Conservation (phyloP, 2,888 invertebrate species). For the Eilema griseolum region DNA sequence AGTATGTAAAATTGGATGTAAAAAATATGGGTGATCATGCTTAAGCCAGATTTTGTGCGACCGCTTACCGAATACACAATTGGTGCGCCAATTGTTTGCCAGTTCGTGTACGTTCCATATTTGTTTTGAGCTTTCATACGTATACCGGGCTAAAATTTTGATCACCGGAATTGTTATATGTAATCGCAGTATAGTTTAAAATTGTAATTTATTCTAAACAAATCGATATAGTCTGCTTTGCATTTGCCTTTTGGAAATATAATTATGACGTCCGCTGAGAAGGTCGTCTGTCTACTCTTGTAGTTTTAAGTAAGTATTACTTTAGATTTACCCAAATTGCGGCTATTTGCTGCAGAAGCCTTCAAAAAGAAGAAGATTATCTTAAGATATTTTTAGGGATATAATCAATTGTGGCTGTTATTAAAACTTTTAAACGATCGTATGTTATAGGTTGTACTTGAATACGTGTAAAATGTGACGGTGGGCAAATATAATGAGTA, state of each 20-base stretch:
- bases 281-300: background rate
- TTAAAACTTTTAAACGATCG: no score
- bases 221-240: slow-evolving; percentile 71
- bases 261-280: slow-evolving; percentile 1
- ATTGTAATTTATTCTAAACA: slow-evolving; percentile 76
- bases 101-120: slow-evolving; percentile 35
- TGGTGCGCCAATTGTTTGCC: slow-evolving; percentile 65
- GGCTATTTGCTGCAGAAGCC: no score
- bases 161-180: slow-evolving; percentile 67
- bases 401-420: background rate
- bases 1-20: no score
- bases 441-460: no score
- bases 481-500: no score
- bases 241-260: slow-evolving; percentile 59
- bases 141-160: slow-evolving; percentile 37
- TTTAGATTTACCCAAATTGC: no score
- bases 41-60: background rate
- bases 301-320: background rate
- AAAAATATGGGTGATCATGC: no score
- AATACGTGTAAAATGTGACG: background rate
- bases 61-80: slow-evolving; percentile 66
- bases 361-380: no score
- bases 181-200: slow-evolving; percentile 78
- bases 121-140: background rate
- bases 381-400: background rate